A percentile compares a stretch with the other conserved stretches of the same genome.
These are phyloP conservation scores for Lasioglossum zephyrum DNA, from an alignment of 2,888 invertebrate species.

Conservation along the genomic window DNA sequence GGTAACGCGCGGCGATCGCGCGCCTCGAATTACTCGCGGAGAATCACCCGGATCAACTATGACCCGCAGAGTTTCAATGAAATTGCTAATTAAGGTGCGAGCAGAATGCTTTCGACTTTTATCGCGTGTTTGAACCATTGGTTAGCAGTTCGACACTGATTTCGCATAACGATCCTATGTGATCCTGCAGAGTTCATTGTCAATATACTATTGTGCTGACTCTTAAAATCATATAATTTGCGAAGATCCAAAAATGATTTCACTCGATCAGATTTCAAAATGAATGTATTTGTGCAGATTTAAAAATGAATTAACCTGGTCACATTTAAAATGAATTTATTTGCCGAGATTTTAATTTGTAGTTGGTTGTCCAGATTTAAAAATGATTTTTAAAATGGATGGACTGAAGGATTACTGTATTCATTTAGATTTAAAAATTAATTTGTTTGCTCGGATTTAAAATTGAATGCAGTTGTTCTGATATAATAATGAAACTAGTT, in stretches of 20 bases:
- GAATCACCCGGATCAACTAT: slow-evolving; percentile 36
- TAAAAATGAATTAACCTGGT: not conserved
- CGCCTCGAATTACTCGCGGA: slow-evolving; percentile 43
- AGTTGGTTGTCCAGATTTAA: not conserved
- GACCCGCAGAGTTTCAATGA: slow-evolving; percentile 13
- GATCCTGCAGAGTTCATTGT: not conserved
- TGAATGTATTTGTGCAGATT: not conserved
- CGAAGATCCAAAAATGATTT: not conserved
- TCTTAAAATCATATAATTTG: not conserved
- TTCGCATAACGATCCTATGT: not conserved
- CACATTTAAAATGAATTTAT: not conserved
- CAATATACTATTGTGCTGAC: not conserved
- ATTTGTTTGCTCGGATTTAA: not conserved
- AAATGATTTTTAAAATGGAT: not conserved
- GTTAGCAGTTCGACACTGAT: not conserved
- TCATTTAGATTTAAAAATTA: not conserved
- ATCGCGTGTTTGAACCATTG: not conserved
- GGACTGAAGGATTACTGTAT: not conserved
- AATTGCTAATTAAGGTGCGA: slow-evolving; percentile 29
- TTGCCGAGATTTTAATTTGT: not conserved
- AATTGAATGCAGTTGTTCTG: not conserved
- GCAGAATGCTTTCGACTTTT: not conserved
- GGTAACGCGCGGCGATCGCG: slow-evolving; percentile 54
- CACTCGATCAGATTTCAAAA: not conserved
- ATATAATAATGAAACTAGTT: not conserved